Evolutionary conservation across 2,113 vertebrate species (phyloP), one percentile per base, ranked within the genome.

Genomic region (Pelmatolapia mariae): DNA sequence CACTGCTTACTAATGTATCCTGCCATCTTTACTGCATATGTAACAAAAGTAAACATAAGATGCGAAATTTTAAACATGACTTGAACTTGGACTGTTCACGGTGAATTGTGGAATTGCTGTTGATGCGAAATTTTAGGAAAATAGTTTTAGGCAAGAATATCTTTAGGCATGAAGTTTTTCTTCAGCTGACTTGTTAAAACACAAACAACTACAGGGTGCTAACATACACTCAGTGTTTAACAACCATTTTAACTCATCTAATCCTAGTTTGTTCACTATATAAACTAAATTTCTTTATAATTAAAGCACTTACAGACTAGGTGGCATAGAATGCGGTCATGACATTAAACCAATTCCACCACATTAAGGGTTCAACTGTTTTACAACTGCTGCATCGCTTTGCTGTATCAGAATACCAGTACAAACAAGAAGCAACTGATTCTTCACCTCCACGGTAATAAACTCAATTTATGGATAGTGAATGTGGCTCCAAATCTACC

Each of bases 401-500:
- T 78, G 12, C 63, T 81, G 81, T 83, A 73, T 82, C 88, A 78
- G 29, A 50, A 12, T 47, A 57, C 71, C 18, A 50, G 36, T 52
- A 22, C 36, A 1, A 22, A 81, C 50, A 22, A 11, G 47, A 81
- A 82, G 53, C 24, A 3, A 93, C 89, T 36, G 85, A 94, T 91
- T 22, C 31, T 86, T 85, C 89, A 76, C 53, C 59, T 45, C 19
- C 16, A 16, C 8, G 8, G 66, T 88, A 68, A 88, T 88, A 83
- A 86, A 92, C 57, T 61, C 10, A 63, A 91, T 92, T 95, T 92
- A 95, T 91, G 80, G 85, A 53, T 19, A n/a, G 26, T 47, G 54
- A 90, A 78, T 81, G 43, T 83, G 76, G 47, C 83, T 89, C 57
- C 71, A 90, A 90, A 92, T 87, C 73, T 80, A 63, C 80, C 57